Percentiles rank a stretch among this genome's conserved stretches.
These are phyloP conservation scores for Amblyjoppa fuscipennis DNA, from an alignment of 2,888 invertebrate species.

Conservation along the genomic window DNA sequence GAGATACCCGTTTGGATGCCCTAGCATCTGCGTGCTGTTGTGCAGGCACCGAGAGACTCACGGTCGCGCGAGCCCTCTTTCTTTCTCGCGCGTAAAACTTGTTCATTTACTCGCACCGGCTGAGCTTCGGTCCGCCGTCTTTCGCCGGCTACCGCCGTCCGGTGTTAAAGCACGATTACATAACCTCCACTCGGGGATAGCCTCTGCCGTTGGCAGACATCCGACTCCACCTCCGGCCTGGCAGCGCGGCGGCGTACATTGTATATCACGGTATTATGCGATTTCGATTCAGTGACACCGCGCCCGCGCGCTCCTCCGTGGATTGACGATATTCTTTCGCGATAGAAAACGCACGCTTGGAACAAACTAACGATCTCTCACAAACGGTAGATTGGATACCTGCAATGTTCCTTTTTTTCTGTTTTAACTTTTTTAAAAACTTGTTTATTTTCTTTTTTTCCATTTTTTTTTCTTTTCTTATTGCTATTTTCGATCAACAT, in stretches of 20 bases:
- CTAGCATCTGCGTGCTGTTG: neutral
- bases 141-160: neutral
- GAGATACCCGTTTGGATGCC: neutral
- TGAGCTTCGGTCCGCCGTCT: neutral
- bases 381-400: neutral
- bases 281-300: slow-evolving; percentile 30
- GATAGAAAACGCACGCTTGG: neutral
- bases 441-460: neutral
- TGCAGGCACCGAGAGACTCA: neutral
- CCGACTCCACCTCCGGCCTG: slow-evolving; percentile 40
- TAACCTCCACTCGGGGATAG: slow-evolving; percentile 30
- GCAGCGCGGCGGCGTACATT: slow-evolving; percentile 31
- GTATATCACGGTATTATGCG: slow-evolving; percentile 25
- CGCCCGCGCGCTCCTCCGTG: neutral
- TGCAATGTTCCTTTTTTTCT: neutral
- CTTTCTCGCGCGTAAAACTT: slow-evolving; percentile 13
- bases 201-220: slow-evolving; percentile 58
- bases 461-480: neutral
- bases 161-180: slow-evolving; percentile 41
- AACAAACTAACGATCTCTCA: neutral
- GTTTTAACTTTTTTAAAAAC: neutral
- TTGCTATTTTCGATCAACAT: slow-evolving; percentile 28
- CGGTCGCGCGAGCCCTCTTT: slow-evolving; percentile 16
- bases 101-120: neutral
- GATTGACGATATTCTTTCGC: neutral